Base-by-base conservation (phyloP, 2,113 vertebrate genomes). In the Macaca mulatta region DNA sequence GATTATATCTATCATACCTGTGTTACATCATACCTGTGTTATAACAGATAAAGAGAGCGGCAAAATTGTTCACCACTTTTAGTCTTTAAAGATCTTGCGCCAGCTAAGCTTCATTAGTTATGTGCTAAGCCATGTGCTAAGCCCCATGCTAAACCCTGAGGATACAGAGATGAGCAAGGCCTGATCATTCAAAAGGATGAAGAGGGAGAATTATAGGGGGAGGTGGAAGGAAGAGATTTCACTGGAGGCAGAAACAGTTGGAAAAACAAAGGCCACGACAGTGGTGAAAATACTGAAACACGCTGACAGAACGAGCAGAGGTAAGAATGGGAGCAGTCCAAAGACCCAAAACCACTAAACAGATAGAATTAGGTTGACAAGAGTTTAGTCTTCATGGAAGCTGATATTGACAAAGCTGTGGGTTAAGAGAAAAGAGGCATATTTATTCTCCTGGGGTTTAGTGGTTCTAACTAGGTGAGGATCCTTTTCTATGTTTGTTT, bases 61-160 rank as follows among this genome's bases (percentile, higher is more conserved):
- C 16, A 74, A 93, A 67, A 82, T 13, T 90, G 52, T 84, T 82
- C 90, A 91, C 82, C 83, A 23, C 59, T 85, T 83, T 32, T 5
- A 77, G 45, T 90, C 72, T 91, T 84, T 90, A 84, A 94, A 79
- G 93, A 94, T 82, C 5, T 3, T 69, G 67, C 69, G 69, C 52
- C 27, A 74, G 86, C 32, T 16, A 78, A 55, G 72, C 81, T 78
- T 95, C 85, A 93, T 38, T 92, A 93, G 84, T 52, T 81, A 79
- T 14, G 23, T 88, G 50, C 32, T 40, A 61, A 61, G 57, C 57
- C 23, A 79, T 22, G 23, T 88, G 50, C 32, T n/a, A 70, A 96
- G n/a, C 50, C 40, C 67, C 92, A 23, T 78, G 61, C 17, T 92
- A 87, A 84, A 57, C 16, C 64, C 89, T 3, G 14, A 74, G 78